Evolutionary conservation across 2,888 invertebrate species (phyloP).

Genomic region (Pristionchus fissidentatus): DNA sequence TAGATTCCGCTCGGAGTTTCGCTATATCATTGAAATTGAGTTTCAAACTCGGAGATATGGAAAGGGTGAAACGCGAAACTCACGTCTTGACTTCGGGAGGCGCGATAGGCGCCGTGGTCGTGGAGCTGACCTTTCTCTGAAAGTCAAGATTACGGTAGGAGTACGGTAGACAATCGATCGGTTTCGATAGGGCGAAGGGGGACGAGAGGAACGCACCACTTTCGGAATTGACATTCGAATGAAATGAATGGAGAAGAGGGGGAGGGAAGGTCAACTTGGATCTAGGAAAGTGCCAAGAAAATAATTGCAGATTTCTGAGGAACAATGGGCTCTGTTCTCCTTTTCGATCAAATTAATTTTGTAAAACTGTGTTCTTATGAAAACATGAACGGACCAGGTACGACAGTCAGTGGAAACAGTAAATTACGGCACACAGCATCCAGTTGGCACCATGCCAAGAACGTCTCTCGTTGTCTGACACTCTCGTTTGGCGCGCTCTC

Average conservation of each 20-base stretch:
- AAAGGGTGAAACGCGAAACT: no score
- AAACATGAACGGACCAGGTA: no score
- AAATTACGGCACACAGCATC: no score
- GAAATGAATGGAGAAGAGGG: neutral
- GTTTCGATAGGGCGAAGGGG: no score
- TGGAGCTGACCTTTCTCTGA: neutral
- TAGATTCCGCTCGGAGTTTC: constrained; percentile 2
- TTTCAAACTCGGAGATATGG: neutral
- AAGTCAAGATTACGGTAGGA: neutral
- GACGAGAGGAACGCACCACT: neutral
- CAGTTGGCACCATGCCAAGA: no score
- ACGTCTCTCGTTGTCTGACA: no score
- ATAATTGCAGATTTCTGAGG: neutral
- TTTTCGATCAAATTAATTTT: no score
- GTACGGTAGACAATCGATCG: neutral
- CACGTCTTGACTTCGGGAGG: neutral
- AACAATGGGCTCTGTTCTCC: neutral
- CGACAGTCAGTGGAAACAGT: no score
- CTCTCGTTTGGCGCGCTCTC: no score
- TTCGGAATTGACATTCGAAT: neutral
- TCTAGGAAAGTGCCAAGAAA: neutral
- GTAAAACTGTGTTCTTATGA: no score
- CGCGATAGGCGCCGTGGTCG: neutral
- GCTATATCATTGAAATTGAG: neutral
- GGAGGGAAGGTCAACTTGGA: neutral